Evolutionary conservation across 2,797 vertebrate genomes (phyloP), one percentile per base, ranked within the genome.

Genomic region (Pteropus rufus): DNA sequence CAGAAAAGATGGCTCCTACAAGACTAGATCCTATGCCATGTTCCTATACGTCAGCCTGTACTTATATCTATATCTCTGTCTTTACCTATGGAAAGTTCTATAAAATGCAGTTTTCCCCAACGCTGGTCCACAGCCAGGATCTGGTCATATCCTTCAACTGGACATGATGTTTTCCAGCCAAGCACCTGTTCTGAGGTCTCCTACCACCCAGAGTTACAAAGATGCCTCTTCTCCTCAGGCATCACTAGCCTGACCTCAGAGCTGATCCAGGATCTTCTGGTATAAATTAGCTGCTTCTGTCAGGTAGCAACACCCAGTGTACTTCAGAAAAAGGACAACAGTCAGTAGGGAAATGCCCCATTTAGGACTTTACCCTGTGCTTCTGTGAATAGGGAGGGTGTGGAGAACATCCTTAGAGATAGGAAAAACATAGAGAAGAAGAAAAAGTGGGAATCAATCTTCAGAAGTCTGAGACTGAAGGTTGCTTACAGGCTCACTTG

Each of bases 391-490:
- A 75, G 36, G 10, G 10, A 75, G 36, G 8, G 9, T 62, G 3
- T 41, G 26, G 29, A 75, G n/a, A 76, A 34, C 15, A 4, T 79
- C 87, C 56, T 90, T 76, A 36, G 91, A 73, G 31, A 72, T n/a
- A 39, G 54, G 92, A 84, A 86, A 64, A 89, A 88, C 4, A 72
- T 1, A 52, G 11, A 93, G 39, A 60, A 36, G 73, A 70, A 69
- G 52, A 65, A 89, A 26, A n/a, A 80, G 7, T 44, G 24, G 83
- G 34, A 85, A 69, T 82, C 62, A 36, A 19, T 76, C 76, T 96
- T 94, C 54, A 85, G n/a, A 94, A 76, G 52, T 82, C 81, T 82
- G 58, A 92, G 31, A 65, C 56, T 62, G 46, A 93, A 64, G 54
- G 44, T 58, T 95, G 52, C 60, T 76, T 75, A 56, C 70, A 93